Conservation (phyloP, 1,140 invertebrate genomes). For the Ceratitis capitata region DNA sequence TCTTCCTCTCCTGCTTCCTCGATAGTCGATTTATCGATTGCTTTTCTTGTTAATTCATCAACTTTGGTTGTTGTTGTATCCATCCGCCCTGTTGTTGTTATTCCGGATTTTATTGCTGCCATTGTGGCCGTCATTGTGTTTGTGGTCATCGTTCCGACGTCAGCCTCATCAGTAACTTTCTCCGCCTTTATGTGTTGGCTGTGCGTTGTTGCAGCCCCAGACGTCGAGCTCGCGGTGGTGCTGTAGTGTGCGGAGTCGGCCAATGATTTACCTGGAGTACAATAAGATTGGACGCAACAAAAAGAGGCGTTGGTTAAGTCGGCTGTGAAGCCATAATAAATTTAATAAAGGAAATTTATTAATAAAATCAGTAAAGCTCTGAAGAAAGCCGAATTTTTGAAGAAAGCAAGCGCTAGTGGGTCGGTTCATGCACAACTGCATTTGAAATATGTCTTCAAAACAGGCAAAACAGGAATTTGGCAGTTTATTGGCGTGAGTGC, state of each 20-base stretch:
- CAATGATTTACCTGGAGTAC: background rate
- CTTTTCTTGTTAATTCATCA: background rate
- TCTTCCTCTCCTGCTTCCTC: no score
- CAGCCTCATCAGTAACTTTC: background rate
- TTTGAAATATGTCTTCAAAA: no score
- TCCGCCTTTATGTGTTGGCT: background rate
- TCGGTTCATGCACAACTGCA: no score
- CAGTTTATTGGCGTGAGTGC: no score
- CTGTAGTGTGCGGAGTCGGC: background rate
- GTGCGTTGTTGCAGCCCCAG: background rate
- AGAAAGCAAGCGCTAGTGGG: no score
- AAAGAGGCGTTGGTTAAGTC: background rate
- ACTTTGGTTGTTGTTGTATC: background rate
- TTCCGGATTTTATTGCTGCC: background rate
- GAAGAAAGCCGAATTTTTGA: no score
- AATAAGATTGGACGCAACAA: background rate
- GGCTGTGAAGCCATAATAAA: background rate
- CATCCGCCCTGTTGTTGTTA: background rate
- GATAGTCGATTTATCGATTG: slow-evolving; percentile 12
- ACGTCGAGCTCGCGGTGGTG: background rate
- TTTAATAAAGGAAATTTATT: background rate
- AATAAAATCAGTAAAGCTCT: no score
- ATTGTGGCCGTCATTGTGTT: slow-evolving; percentile 37
- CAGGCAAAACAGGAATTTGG: no score
- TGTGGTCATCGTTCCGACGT: slow-evolving; percentile 21